These are phyloP conservation scores for Sinocyclocheilus grahami DNA, from an alignment of 2,113 vertebrate genomes.

Conservation along the genomic window DNA sequence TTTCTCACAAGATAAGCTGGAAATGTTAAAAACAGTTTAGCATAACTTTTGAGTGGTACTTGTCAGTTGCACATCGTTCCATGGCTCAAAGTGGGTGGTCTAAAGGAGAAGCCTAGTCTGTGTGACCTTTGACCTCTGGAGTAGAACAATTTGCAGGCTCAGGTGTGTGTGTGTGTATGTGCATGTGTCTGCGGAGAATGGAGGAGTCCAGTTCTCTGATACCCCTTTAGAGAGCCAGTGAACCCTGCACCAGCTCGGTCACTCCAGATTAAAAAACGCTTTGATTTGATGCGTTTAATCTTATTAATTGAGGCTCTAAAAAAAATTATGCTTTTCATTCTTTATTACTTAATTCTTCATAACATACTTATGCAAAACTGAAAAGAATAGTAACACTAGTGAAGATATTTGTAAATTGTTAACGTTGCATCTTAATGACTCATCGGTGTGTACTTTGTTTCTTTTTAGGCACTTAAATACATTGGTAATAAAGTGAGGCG, in stretches of 20 bases:
- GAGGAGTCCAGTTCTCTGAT: not conserved
- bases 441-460: not conserved
- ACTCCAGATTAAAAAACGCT: constrained; percentile 22
- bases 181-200: not conserved
- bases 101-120: constrained; percentile 48
- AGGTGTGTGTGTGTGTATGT: constrained; percentile 39
- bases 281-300: not conserved
- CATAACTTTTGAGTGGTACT: not conserved
- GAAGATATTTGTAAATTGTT: not conserved
- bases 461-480: constrained; percentile 87
- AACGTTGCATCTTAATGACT: not conserved
- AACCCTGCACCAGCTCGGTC: not conserved
- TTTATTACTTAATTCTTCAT: not conserved
- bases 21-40: not conserved
- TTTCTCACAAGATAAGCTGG: not conserved
- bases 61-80: not conserved
- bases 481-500: constrained; percentile 97
- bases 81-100: constrained; percentile 67
- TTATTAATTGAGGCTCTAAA: not conserved
- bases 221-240: constrained; percentile 36
- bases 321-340: not conserved
- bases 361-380: not conserved
- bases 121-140: constrained; percentile 67
- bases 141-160: constrained; percentile 51
- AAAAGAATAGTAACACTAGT: not conserved